A percentile compares a stretch with the other conserved stretches of the same genome.
These are phyloP conservation scores for Tachystola acroxantha DNA, from an alignment of 2,888 invertebrate species.

Conservation along the genomic window DNA sequence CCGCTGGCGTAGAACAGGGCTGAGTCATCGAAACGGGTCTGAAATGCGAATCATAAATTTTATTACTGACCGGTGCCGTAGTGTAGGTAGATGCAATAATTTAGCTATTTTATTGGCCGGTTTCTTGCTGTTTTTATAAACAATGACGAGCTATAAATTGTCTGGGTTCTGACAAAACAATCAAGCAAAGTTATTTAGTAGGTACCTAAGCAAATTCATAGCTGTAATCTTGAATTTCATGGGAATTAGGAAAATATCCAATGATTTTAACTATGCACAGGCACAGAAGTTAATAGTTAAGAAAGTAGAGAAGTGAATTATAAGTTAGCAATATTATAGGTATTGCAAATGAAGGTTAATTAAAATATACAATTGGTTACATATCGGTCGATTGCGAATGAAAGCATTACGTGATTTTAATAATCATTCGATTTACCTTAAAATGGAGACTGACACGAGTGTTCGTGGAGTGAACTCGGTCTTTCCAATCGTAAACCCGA, in stretches of 20 bases:
- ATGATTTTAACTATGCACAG: too few relatives aligned
- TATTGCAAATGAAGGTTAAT: too few relatives aligned
- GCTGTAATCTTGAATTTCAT: too few relatives aligned
- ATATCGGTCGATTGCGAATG: background rate
- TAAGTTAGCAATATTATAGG: too few relatives aligned
- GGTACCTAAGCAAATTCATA: background rate
- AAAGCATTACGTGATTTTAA: background rate
- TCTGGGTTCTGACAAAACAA: constrained; percentile 4
- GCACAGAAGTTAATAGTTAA: too few relatives aligned
- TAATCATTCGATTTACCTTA: constrained; percentile 77
- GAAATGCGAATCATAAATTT: constrained; percentile 30
- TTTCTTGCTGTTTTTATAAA: background rate
- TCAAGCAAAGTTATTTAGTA: constrained; percentile 2
- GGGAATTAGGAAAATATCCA: too few relatives aligned
- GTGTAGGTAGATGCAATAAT: constrained; percentile 6
- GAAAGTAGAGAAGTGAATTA: too few relatives aligned
- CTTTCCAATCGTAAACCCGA: constrained; percentile 94
- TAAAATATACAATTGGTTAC: too few relatives aligned
- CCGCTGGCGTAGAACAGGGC: constrained; percentile 96
- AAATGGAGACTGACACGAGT: constrained; percentile 93
- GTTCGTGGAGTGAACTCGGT: constrained; percentile 91
- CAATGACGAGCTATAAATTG: constrained; percentile 1
- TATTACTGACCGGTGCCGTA: constrained; percentile 4
- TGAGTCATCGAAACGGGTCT: constrained; percentile 94
- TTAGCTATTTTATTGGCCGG: background rate